These are phyloP conservation scores for Eupithecia exiguata DNA, from an alignment of 2,888 invertebrate species.

Conservation along the genomic window DNA sequence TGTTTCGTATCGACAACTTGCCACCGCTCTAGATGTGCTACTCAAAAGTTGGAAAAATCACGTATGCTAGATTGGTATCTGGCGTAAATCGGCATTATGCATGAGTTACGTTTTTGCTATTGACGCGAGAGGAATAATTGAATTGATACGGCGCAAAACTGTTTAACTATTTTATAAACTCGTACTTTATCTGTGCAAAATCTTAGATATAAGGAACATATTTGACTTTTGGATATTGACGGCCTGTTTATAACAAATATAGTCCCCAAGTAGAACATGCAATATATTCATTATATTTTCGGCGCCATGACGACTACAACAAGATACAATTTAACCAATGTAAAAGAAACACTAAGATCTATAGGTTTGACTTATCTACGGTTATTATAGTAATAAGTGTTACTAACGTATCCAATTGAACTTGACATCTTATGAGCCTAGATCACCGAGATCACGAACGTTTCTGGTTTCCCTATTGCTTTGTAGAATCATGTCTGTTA, in stretches of 20 bases:
- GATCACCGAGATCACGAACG: conserved; percentile 10
- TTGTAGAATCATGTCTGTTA: conserved; percentile 4
- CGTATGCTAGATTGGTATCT: conserved; percentile 15
- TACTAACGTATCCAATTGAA: conserved; percentile 24
- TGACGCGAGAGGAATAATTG: conserved; percentile 1
- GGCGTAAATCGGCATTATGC: conserved; percentile 9
- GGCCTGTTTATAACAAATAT: too few relatives aligned
- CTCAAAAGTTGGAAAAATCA: conserved; percentile 19
- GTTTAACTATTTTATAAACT: not conserved
- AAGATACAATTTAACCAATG: not conserved
- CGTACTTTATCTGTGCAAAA: not conserved
- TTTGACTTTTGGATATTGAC: not conserved
- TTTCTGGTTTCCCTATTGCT: conserved; percentile 26
- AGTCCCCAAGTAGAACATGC: not conserved
- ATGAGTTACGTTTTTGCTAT: conserved; percentile 21
- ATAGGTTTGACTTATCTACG: not conserved
- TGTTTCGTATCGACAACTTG: conserved; percentile 25
- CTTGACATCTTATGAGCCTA: conserved; percentile 31
- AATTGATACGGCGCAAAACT: not conserved
- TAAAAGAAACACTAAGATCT: conserved; percentile 18
- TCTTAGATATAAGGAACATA: too few relatives aligned
- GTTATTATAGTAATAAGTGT: conserved; percentile 20
- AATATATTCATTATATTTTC: not conserved
- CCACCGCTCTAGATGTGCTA: conserved; percentile 20
- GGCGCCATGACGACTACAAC: not conserved